Evolutionary conservation across 1,140 invertebrate species (phyloP), one percentile per base, ranked within the genome.

Genomic region (Zaprionus nigranus): DNA sequence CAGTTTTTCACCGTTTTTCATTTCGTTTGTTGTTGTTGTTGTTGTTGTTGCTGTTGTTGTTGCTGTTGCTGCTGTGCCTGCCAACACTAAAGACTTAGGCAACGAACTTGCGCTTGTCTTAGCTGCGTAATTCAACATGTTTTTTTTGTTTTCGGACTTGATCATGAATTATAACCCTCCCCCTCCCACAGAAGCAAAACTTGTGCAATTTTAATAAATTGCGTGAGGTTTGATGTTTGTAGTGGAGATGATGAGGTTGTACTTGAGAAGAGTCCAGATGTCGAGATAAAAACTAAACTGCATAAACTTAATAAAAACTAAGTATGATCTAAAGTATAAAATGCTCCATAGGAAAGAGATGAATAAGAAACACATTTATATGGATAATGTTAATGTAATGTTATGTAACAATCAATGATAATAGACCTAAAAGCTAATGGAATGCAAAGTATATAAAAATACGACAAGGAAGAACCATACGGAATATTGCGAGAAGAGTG

Each of bases 71-170:
- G n/a, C n/a, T n/a, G n/a, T n/a, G n/a, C n/a, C 24, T 62, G 43
- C 63, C 22, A 66, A 66, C 76, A 79, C 87, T 69, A 91, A 91
- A 74, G 87, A 91, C 82, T 91, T 91, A 87, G 81, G 78, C 87
- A 87, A 87, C 87, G 70, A 91, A 91, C 87, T 86, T 69, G 85
- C 66, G 36, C 24, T 71, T 65, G 43, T 12, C 11, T 57, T 30
- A 64, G 26, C 36, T 68, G 70, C 75, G 70, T 79, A 76, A 83
- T 79, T 75, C 36, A 60, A 2, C 11, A 20, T 51, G 3, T 11
- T 12, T 13, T 22, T 22, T 12, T 5, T n/a, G n/a, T n/a, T 46
- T 43, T 54, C 28, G 69, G 69, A 76, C 62, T 76, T 76, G 74
- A 76, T 66, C 68, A 71, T 76, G 74, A 72, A 66, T 71, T 76